Evolutionary conservation across 2,797 vertebrate species (phyloP).

Genomic region (Pseudochirops corinnae): DNA sequence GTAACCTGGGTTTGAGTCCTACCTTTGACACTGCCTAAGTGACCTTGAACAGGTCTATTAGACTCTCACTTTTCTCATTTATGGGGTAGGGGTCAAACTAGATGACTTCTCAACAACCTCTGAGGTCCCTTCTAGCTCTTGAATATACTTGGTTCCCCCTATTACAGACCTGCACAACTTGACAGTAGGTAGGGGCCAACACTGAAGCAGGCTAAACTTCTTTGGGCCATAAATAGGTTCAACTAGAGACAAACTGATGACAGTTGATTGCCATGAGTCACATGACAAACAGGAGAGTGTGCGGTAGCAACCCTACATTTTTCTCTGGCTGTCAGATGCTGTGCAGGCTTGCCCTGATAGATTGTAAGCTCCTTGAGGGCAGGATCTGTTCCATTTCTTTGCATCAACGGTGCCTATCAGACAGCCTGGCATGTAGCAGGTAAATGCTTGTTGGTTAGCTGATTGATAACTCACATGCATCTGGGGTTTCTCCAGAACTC

Average conservation of each 20-base stretch:
- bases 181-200: too few relatives aligned
- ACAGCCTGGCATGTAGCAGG: not conserved
- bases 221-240: too few relatives aligned
- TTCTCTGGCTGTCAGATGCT: too few relatives aligned
- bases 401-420: not conserved
- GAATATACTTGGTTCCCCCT: not conserved
- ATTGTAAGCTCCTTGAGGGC: not conserved
- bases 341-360: not conserved
- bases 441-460: not conserved
- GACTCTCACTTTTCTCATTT: not conserved
- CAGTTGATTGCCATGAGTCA: too few relatives aligned
- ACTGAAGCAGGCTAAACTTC: too few relatives aligned
- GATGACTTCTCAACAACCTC: not conserved
- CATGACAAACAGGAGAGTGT: too few relatives aligned
- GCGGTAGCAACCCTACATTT: too few relatives aligned
- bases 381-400: not conserved
- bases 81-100: not conserved
- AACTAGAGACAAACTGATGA: too few relatives aligned
- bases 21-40: not conserved
- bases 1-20: not conserved
- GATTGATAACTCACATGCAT: not conserved
- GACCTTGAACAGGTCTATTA: not conserved
- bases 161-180: too few relatives aligned
- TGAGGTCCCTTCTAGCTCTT: not conserved
- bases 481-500: not conserved